Conservation (phyloP, 1,140 invertebrate species). For the Drosophila lacteicornis region DNA sequence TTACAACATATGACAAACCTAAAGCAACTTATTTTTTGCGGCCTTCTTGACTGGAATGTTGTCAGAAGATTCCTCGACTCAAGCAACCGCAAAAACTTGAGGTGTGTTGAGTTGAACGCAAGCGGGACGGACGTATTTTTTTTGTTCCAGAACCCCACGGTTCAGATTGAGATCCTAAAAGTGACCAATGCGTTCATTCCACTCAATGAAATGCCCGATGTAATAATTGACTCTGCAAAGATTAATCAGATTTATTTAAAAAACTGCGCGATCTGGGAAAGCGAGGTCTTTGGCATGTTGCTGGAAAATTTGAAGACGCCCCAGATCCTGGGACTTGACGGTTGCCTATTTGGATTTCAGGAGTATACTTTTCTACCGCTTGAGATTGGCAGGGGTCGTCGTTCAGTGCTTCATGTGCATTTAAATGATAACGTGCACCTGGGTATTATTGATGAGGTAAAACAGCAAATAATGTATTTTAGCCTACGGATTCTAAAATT, state of each 20-base stretch:
- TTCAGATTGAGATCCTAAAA: conserved; percentile 17
- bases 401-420: conserved; percentile 19
- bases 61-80: not conserved
- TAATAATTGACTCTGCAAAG: conserved; percentile 1
- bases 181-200: not conserved
- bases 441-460: not conserved
- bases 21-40: conserved; percentile 21
- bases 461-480: not conserved
- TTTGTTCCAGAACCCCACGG: conserved; percentile 1
- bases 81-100: not conserved
- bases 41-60: not conserved
- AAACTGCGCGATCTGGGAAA: not conserved
- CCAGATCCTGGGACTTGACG: conserved; percentile 44
- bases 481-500: not conserved
- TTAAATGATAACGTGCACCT: not conserved
- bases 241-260: conserved; percentile 41
- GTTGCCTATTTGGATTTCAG: conserved; percentile 44
- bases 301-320: conserved; percentile 8
- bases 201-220: not conserved
- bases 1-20: conserved; percentile 19
- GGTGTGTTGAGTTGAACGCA: not conserved
- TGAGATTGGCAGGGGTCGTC: conserved; percentile 29
- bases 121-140: not conserved
- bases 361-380: conserved; percentile 30
- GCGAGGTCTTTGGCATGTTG: conserved; percentile 4